A percentile compares a stretch with the other conserved stretches of the same genome.
These are phyloP conservation scores for Hystrix cristata DNA, from an alignment of 2,113 vertebrate species.

Conservation along the genomic window DNA sequence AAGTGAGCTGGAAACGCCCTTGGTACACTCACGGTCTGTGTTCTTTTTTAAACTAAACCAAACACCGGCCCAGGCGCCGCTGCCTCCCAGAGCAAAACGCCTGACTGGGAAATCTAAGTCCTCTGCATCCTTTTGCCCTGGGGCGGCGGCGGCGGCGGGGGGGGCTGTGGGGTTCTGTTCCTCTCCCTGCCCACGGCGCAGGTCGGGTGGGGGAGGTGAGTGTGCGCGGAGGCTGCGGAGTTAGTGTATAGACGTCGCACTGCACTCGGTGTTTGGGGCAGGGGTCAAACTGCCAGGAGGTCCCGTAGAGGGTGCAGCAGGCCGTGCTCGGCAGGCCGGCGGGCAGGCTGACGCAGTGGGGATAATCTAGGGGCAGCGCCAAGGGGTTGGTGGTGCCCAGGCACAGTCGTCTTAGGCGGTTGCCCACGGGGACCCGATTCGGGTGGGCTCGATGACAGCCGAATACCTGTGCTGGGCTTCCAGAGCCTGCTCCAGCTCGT, in stretches of 20 bases:
- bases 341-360: slow-evolving; percentile 96
- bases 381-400: slow-evolving; percentile 95
- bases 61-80: slow-evolving; percentile 89
- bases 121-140: slow-evolving; percentile 13
- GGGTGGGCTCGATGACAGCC: slow-evolving; percentile 98
- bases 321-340: slow-evolving; percentile 96
- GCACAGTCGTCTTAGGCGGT: slow-evolving; percentile 97
- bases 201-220: slow-evolving; percentile 98
- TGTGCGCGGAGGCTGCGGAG: slow-evolving; percentile 97
- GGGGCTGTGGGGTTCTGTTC: slow-evolving; percentile 78
- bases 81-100: slow-evolving; percentile 87
- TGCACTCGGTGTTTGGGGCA: slow-evolving; percentile 99
- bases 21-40: slow-evolving; percentile 89
- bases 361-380: slow-evolving; percentile 94
- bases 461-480: slow-evolving; percentile 97
- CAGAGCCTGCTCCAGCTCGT: slow-evolving; percentile 98
- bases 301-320: slow-evolving; percentile 95
- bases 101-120: slow-evolving; percentile 88
- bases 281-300: slow-evolving; percentile 99
- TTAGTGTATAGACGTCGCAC: slow-evolving; percentile 98
- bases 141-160: no score
- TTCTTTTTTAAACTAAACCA: slow-evolving; percentile 86
- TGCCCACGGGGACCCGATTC: slow-evolving; percentile 98
- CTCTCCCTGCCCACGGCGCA: slow-evolving; percentile 91
- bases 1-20: slow-evolving; percentile 85